Conservation (phyloP, 2,888 invertebrate genomes). For the Pseudolycoriella hygida region DNA sequence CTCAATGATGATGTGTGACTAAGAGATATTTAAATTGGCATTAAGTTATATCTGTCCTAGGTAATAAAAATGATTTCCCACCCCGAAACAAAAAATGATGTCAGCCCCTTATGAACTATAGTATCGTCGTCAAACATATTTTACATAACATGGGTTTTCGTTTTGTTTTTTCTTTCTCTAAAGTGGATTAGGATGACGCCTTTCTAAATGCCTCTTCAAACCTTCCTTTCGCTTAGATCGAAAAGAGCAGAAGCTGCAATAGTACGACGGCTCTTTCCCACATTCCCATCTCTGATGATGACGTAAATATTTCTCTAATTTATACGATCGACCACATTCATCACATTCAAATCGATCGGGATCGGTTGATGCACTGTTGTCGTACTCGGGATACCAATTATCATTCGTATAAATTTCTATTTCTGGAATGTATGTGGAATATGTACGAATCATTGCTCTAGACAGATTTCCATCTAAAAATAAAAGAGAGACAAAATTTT, state of each 20-base stretch:
- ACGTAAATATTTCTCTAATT: not conserved
- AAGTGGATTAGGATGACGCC: not conserved
- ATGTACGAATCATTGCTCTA: too few relatives aligned
- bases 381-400: not conserved
- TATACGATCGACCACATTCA: not conserved
- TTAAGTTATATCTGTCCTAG: too few relatives aligned
- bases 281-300: slow-evolving; percentile 65
- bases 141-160: too few relatives aligned
- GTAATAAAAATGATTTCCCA: too few relatives aligned
- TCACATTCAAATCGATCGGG: not conserved
- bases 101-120: too few relatives aligned
- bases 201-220: not conserved
- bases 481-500: too few relatives aligned
- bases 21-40: too few relatives aligned
- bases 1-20: too few relatives aligned
- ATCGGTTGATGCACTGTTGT: not conserved
- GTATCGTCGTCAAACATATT: too few relatives aligned
- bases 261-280: slow-evolving; percentile 66
- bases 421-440: not conserved
- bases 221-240: slow-evolving; percentile 1
- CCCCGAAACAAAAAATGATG: too few relatives aligned
- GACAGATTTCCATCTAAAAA: too few relatives aligned
- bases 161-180: too few relatives aligned
- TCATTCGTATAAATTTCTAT: not conserved
- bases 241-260: slow-evolving; percentile 30